Base-by-base conservation (phyloP, 1,140 invertebrate species). In the Lerema accius region DNA sequence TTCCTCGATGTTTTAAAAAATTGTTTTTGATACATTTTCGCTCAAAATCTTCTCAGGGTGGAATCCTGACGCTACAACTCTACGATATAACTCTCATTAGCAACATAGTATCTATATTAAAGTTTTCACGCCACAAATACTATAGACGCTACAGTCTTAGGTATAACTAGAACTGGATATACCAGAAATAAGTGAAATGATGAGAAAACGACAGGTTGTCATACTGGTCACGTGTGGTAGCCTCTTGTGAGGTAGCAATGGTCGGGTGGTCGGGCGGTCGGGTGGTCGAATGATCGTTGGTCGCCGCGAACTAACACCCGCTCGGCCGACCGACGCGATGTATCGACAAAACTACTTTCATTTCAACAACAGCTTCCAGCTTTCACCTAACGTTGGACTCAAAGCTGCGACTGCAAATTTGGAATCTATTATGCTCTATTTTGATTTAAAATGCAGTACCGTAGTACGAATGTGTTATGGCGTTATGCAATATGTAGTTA, bases 311-410 rank as follows among this genome's bases (percentile, higher is more conserved):
- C n/a, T n/a, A n/a, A n/a, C n/a, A n/a, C n/a, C 69, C 68, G 59
- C 63, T 69, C 73, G 68, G 62, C 37, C 70, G 69, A 60, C 63
- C 72, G n/a, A n/a, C n/a, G n/a, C 74, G 69, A 80, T 73, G 76
- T 76, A 74, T 80, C 71, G 69, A 78, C 73, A 84, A 73, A 81
- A 86, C 86, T 88, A 88, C 86, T 89, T 89, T 88, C 86, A 84
- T 89, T 89, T 86, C 78, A 73, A 80, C 73, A 56, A 32, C 19
- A 23, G 19, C 28, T 32, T 69, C 65, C 82, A 83, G 83, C 86
- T 89, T 89, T 89, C 86, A 84, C 86, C 77, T 61, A 55, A 67
- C 69, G 69, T 64, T 71, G 74, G 74, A 78, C 78, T 81, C 76
- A 76, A 82, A 84, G 72, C 68, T 81, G 79, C 78, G 69, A 76